These are phyloP conservation scores for Calliphora vomitoria DNA, from an alignment of 2,888 invertebrate species.

Conservation along the genomic window DNA sequence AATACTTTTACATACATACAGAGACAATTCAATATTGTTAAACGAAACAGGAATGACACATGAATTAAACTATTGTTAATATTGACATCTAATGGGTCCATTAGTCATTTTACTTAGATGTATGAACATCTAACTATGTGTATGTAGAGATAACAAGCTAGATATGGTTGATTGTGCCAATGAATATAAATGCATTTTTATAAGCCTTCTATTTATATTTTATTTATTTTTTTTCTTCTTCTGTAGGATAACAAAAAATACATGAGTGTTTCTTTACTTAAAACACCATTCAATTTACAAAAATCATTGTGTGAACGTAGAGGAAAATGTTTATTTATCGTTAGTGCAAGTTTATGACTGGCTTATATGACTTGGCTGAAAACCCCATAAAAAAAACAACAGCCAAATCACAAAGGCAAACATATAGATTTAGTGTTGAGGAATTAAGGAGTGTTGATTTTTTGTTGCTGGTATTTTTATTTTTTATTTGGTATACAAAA, in stretches of 20 bases:
- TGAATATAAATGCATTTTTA: conserved; percentile 4
- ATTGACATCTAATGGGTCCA: conserved; percentile 39
- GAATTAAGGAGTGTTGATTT: conserved; percentile 56
- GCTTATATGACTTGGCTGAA: conserved; percentile 32
- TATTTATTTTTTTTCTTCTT: not conserved
- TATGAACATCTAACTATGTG: not conserved
- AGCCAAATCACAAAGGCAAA: conserved; percentile 33
- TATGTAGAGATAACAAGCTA: not conserved
- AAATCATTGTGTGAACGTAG: conserved; percentile 20
- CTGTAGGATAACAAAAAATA: not conserved
- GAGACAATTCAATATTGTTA: not conserved
- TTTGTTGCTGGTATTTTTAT: conserved; percentile 31
- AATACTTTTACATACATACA: no score
- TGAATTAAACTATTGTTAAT: not conserved
- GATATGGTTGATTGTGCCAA: not conserved
- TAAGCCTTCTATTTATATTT: conserved; percentile 14
- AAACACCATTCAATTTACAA: conserved; percentile 49
- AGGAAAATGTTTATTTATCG: conserved; percentile 57
- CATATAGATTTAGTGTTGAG: conserved; percentile 10
- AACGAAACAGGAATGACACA: not conserved
- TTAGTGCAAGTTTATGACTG: conserved; percentile 58
- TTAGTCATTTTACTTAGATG: conserved; percentile 49
- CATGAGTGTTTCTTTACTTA: conserved; percentile 38
- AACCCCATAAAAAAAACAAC: not conserved
- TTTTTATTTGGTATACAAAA: conserved; percentile 32